A percentile compares a stretch with the other conserved stretches of the same genome.
These are phyloP conservation scores for Ryuthela nishihirai DNA, from an alignment of 2,888 invertebrate species.

Conservation along the genomic window DNA sequence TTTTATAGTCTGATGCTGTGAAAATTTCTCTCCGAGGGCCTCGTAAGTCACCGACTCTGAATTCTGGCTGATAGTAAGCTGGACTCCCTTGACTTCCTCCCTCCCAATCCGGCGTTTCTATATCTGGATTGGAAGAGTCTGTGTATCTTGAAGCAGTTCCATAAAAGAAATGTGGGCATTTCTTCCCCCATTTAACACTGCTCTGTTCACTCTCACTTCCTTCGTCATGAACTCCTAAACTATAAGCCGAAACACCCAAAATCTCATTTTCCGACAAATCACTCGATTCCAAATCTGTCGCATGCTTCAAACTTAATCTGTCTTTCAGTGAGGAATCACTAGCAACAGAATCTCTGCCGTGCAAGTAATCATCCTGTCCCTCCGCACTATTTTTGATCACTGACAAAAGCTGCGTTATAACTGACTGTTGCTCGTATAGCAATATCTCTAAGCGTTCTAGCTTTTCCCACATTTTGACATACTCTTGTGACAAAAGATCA, in stretches of 20 bases:
- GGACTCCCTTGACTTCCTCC: conserved; percentile 23
- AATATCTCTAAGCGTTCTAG: conserved; percentile 82
- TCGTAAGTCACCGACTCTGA: conserved; percentile 8
- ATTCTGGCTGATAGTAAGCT: conserved; percentile 18
- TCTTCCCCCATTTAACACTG: conserved; percentile 9
- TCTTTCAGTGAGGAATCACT: conserved; percentile 25
- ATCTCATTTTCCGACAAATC: conserved; percentile 29
- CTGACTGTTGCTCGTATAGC: conserved; percentile 81
- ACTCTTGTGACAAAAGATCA: conserved; percentile 84
- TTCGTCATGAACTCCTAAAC: conserved; percentile 2
- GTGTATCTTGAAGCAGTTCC: conserved; percentile 17
- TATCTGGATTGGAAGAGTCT: conserved; percentile 7
- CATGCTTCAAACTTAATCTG: conserved; percentile 16
- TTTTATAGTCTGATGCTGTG: conserved; percentile 72
- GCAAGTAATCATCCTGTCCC: conserved; percentile 11
- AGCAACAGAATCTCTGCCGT: conserved; percentile 4
- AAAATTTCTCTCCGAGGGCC: conserved; percentile 58
- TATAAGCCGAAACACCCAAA: conserved; percentile 3
- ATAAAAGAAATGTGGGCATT: conserved; percentile 4
- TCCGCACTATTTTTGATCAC: conserved; percentile 29
- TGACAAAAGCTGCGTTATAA: conserved; percentile 74
- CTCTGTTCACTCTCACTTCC: not conserved
- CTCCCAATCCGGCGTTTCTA: conserved; percentile 23
- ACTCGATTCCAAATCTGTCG: conserved; percentile 5
- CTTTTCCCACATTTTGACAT: conserved; percentile 90